A percentile compares a stretch with the other conserved stretches of the same genome.
Evolutionary conservation across 2,113 vertebrate genomes (phyloP).

Genomic region (Capreolus pygargus): DNA sequence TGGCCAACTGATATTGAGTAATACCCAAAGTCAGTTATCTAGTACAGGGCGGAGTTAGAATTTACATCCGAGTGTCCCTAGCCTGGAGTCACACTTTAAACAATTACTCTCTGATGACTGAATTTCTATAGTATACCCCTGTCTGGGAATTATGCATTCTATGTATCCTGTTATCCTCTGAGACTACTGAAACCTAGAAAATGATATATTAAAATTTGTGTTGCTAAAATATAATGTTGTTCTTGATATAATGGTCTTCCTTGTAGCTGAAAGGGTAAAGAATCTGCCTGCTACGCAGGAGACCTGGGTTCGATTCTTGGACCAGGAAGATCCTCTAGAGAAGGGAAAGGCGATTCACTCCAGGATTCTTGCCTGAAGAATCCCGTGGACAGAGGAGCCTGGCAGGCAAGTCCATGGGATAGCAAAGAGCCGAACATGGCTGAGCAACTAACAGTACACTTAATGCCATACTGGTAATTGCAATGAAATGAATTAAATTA

Average conservation of each 20-base stretch:
- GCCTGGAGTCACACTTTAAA: background rate
- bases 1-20: background rate
- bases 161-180: background rate
- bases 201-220: background rate
- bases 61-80: background rate
- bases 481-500: background rate
- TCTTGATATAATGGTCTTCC: background rate
- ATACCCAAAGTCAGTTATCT: background rate
- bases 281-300: background rate
- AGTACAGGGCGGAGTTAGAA: background rate
- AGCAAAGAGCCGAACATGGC: fast-evolving
- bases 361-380: background rate
- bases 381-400: background rate
- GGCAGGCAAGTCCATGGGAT: background rate
- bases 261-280: background rate
- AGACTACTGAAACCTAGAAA: background rate
- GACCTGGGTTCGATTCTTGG: background rate
- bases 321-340: background rate
- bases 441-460: background rate
- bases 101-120: background rate
- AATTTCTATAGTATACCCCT: background rate
- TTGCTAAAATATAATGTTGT: background rate
- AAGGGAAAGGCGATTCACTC: background rate
- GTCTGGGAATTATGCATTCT: background rate
- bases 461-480: background rate